Evolutionary conservation across 2,113 vertebrate species (phyloP).

Genomic region (Brienomyrus longianalis): DNA sequence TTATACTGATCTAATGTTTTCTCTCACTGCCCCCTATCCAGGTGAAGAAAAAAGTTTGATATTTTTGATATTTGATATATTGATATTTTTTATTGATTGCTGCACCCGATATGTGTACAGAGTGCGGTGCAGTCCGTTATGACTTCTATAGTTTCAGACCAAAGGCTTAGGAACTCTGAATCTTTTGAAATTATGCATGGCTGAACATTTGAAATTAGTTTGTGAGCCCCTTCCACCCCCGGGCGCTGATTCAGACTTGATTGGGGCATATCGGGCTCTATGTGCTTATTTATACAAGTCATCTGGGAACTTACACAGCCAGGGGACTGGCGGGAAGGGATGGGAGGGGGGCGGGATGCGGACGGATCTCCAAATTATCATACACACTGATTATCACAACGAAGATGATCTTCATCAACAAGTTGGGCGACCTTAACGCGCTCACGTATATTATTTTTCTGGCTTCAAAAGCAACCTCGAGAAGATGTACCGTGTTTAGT

Average conservation of each 20-base stretch:
- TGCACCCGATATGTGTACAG: neutral
- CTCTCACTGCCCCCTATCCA: neutral
- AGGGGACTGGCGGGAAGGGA: conserved; percentile 47
- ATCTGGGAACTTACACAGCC: conserved; percentile 71
- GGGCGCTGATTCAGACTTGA: conserved; percentile 73
- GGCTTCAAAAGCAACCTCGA: neutral
- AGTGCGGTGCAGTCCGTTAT: neutral
- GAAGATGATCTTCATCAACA: conserved; percentile 66
- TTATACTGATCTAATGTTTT: neutral
- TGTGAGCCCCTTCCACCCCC: conserved; percentile 59
- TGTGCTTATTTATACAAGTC: conserved; percentile 72
- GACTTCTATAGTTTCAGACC: conserved; percentile 20
- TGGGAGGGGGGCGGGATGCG: conserved; percentile 44
- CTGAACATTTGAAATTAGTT: conserved; percentile 81
- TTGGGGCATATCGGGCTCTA: conserved; percentile 72
- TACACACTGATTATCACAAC: conserved; percentile 52
- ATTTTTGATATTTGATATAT: too few relatives aligned
- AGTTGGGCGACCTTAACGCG: conserved; percentile 62
- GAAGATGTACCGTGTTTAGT: conserved; percentile 33
- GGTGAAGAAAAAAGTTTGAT: neutral
- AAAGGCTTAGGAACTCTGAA: conserved; percentile 52
- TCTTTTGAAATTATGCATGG: conserved; percentile 77
- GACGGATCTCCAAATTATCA: conserved; percentile 62
- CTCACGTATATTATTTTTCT: conserved; percentile 49
- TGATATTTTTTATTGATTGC: neutral